Conservation (phyloP, 2,113 vertebrate genomes). For the Catharus minimus region DNA sequence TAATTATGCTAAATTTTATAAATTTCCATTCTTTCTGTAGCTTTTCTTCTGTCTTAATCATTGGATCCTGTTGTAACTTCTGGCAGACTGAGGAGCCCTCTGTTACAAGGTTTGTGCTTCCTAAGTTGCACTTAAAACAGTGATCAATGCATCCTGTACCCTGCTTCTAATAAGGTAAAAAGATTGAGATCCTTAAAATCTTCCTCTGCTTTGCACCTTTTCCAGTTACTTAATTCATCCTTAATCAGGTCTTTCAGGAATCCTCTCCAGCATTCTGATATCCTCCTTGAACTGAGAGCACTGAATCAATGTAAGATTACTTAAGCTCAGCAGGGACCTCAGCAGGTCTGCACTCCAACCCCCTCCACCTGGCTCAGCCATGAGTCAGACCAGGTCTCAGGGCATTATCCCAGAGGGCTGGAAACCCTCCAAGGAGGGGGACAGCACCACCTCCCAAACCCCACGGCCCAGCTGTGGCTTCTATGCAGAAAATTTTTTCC, state of each 20-base stretch:
- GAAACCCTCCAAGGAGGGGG: background rate
- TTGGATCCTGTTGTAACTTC: background rate
- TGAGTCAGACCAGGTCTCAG: background rate
- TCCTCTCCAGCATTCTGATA: background rate
- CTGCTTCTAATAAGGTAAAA: background rate
- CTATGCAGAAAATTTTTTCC: background rate
- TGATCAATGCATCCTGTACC: background rate
- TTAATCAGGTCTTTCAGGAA: background rate
- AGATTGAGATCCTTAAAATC: background rate
- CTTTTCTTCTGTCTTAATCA: background rate
- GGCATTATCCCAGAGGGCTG: fast-evolving
- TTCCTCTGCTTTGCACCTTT: background rate
- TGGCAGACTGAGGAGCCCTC: background rate
- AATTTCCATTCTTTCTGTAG: background rate
- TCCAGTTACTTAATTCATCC: background rate
- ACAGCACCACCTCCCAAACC: fast-evolving
- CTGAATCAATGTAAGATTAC: background rate
- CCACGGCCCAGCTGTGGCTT: background rate
- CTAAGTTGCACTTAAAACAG: background rate
- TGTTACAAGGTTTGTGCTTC: background rate
- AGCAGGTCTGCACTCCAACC: fast-evolving
- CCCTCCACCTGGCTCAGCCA: fast-evolving
- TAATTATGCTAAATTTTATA: background rate
- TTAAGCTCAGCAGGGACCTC: background rate
- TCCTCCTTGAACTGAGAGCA: background rate